Evolutionary conservation across 2,888 invertebrate species (phyloP).

Genomic region (Panzeria rudis): DNA sequence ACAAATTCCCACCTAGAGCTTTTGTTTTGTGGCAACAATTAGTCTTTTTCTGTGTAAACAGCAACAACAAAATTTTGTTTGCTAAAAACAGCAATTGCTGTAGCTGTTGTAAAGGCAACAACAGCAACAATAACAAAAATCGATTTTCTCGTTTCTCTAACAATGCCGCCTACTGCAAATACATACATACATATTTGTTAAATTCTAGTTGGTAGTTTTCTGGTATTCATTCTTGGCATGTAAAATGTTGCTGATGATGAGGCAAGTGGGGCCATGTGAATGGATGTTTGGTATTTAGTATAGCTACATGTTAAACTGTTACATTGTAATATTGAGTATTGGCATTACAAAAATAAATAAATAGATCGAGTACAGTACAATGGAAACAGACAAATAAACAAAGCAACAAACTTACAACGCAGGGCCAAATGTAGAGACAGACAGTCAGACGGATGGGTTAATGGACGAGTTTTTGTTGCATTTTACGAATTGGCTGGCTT

Average conservation of each 20-base stretch:
- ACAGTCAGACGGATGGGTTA: conserved; percentile 9
- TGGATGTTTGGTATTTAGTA: conserved; percentile 33
- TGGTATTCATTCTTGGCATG: conserved; percentile 60
- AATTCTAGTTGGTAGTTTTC: conserved; percentile 52
- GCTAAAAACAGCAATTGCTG: conserved; percentile 20
- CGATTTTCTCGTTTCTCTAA: conserved; percentile 67
- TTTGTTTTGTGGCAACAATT: conserved; percentile 70
- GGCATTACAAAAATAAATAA: conserved; percentile 41
- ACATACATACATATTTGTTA: no score
- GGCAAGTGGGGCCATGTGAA: conserved; percentile 28
- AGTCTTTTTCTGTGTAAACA: conserved; percentile 69
- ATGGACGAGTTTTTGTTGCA: conserved; percentile 41
- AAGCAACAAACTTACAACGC: neutral
- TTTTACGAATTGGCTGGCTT: conserved; percentile 51
- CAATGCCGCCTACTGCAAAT: conserved; percentile 71
- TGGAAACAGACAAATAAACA: neutral
- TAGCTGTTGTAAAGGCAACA: conserved; percentile 20
- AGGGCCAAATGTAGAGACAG: neutral
- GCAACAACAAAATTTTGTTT: conserved; percentile 47
- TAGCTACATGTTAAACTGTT: conserved; percentile 32
- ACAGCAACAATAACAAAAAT: conserved; percentile 33
- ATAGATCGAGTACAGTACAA: neutral
- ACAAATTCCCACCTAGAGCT: conserved; percentile 72
- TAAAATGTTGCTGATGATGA: conserved; percentile 31
- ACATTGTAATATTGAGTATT: conserved; percentile 46